Evolutionary conservation across 2,888 invertebrate genomes (phyloP), one percentile per base, ranked within the genome.

Genomic region (Pasiphila rectangulata): DNA sequence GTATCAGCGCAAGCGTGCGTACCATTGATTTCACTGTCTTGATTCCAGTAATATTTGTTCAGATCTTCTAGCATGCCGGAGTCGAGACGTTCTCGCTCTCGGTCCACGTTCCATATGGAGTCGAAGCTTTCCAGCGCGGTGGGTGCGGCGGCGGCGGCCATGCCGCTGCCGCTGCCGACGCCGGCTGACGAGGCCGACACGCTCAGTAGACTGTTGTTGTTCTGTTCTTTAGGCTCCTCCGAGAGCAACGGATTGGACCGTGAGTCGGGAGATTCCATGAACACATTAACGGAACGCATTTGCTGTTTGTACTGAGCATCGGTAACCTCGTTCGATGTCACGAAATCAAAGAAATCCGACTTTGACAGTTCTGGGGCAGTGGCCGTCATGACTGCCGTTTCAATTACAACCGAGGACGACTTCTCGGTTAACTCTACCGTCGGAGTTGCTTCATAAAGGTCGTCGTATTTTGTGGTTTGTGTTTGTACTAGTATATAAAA

Each of bases 281-380:
- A 93, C 63, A 92, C 91, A 79, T 92, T 92, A 54, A 92, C 92
- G 55, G 91, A 91, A 57, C 92, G 90, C 91, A 92, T 92, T 74
- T 92, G 92, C 75, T 92, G 91, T 70, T 91, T 91, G 75, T 92
- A 92, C 70, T 92, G 92, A 35, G 92, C 91, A 79, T 93, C 93
- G 70, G 91, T 92, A 69, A 94, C 91, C 67, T 94, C 94, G 49
- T 95, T 94, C 34, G 94, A 94, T 41, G 95, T 94, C 54, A 95
- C 95, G 84, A 95, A 95, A 86, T 96, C 95, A 86, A 96, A 96
- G 90, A 95, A 95, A 88, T 95, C 95, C 62, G 95, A 94, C 87
- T 95, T 95, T 67, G 94, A 93, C 83, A 95, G 90, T 89, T 95
- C 95, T 83, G 95, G 94, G 83, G 95, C 94, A 77, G 94, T 92